phyloP scores from a whole-genome alignment of 2,888 invertebrate genomes.

The Epirrhoe alternata region DNA sequence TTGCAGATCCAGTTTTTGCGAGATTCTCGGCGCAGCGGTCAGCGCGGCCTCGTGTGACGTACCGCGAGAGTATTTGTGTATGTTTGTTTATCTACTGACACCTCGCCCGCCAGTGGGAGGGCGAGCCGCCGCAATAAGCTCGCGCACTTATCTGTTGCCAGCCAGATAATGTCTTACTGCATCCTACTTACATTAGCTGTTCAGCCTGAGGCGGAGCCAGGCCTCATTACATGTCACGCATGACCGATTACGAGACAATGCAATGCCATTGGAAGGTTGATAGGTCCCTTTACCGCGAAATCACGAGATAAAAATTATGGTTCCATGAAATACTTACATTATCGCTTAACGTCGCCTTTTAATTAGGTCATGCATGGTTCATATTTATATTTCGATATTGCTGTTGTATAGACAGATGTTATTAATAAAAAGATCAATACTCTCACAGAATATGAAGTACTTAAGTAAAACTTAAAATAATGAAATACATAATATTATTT shows the following conservation, averaged over 20 bases:
- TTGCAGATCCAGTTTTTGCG: slow-evolving; percentile 15
- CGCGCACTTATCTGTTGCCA: slow-evolving; percentile 14
- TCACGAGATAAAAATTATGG: neutral
- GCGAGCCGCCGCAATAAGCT: slow-evolving; percentile 8
- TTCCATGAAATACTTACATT: neutral
- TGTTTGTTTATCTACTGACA: slow-evolving; percentile 12
- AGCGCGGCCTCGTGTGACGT: slow-evolving; percentile 1
- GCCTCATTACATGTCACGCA: slow-evolving; percentile 17
- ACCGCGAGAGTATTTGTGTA: slow-evolving; percentile 2
- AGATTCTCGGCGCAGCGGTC: slow-evolving; percentile 1
- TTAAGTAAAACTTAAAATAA: too few relatives aligned
- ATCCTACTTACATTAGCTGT: neutral
- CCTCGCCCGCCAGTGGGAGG: slow-evolving; percentile 10
- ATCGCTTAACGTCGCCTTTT: neutral
- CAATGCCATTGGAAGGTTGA: neutral
- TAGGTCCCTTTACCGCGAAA: neutral
- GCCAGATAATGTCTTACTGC: neutral
- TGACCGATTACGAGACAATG: slow-evolving; percentile 3
- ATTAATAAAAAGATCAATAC: neutral
- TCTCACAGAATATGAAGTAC: neutral
- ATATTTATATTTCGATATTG: slow-evolving; percentile 1
- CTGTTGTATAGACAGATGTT: neutral
- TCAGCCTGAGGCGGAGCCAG: neutral
- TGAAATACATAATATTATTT: slow-evolving; percentile 8
- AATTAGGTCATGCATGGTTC: neutral